These are phyloP conservation scores for Lampris megalopsis DNA, from an alignment of 2,113 vertebrate genomes.

Conservation along the genomic window DNA sequence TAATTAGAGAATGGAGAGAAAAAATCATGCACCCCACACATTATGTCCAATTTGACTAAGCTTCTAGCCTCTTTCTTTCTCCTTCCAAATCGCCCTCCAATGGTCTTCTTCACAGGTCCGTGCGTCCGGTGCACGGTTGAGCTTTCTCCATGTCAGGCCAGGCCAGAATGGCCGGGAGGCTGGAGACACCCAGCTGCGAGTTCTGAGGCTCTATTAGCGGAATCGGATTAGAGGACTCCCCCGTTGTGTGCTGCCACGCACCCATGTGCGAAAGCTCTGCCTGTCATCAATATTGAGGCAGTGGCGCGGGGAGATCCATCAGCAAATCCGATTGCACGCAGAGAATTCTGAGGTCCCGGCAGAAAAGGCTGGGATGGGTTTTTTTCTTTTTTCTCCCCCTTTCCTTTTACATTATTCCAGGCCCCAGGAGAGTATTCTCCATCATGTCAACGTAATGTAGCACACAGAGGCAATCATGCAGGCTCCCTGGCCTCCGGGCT, in stretches of 20 bases:
- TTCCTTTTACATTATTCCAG: slow-evolving; percentile 81
- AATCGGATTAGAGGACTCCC: slow-evolving; percentile 81
- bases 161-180: slow-evolving; percentile 52
- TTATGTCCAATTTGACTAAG: slow-evolving; percentile 60
- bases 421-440: slow-evolving; percentile 79
- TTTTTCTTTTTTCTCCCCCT: slow-evolving; percentile 51
- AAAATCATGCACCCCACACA: slow-evolving; percentile 45
- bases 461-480: slow-evolving; percentile 82
- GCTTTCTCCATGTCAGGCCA: slow-evolving; percentile 73
- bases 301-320: slow-evolving; percentile 77
- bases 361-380: slow-evolving; percentile 68
- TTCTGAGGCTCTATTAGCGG: slow-evolving; percentile 74
- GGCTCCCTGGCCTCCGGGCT: slow-evolving; percentile 70
- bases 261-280: slow-evolving; percentile 75
- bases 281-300: slow-evolving; percentile 79
- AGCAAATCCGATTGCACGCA: slow-evolving; percentile 81
- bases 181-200: slow-evolving; percentile 78
- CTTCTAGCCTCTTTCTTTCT: slow-evolving; percentile 56
- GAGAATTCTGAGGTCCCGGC: slow-evolving; percentile 74
- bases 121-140: slow-evolving; percentile 77
- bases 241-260: slow-evolving; percentile 45
- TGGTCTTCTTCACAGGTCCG: slow-evolving; percentile 67
- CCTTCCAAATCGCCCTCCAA: slow-evolving; percentile 62
- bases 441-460: slow-evolving; percentile 82
- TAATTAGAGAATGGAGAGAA: slow-evolving; percentile 76